Base-by-base conservation (phyloP, 2,113 vertebrate species). In the Entomyzon cyanotis region DNA sequence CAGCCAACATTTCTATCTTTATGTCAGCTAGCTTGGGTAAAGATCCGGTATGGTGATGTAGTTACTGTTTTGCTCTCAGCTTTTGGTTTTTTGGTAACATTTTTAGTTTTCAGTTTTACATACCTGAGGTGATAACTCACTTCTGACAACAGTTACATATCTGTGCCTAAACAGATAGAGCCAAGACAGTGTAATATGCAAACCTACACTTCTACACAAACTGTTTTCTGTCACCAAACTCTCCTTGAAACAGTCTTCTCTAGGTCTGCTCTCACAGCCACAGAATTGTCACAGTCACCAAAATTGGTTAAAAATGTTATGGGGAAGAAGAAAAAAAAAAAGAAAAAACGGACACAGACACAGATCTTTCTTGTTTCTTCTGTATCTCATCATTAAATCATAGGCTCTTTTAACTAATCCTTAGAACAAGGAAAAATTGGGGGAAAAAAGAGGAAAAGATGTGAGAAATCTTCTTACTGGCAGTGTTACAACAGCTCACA, bases 261-360 rank as follows among this genome's bases (percentile, higher is more conserved):
- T 64, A 60, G 25, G 27, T 47, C 37, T 37, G 10, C 21, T 60
- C 1, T 7, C 53, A 52, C 15, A 71, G 69, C 33, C 30, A 73
- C 14, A 58, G 25, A 65, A 65, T 49, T 30, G 16, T 49, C 24
- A 8, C 21, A 84, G 79, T 44, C 88, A 84, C 3, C 4, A 52
- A 95, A 68, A 50, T 2, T 10, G 15, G 12, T 39, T 35, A 56
- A 84, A 80, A 84, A 46, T 1, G 2, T 56, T 41, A 21, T 18
- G 9, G 15, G 27, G 2, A 2, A 10, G 13, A 27, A 28, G 42
- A 17, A 37, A 27, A n/a, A 12, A 24, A 58, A 13, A 20, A 25
- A 24, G 3, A 19, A 46, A 37, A 75, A 67, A 52, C 5, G 1
- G 4, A 44, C 1, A 2, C 2, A 42, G 33, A 53, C 27, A 7